Percentiles rank a stretch among this genome's conserved stretches.
These are phyloP conservation scores for Sarcoramphus papa DNA, from an alignment of 2,797 vertebrate species.

Conservation along the genomic window DNA sequence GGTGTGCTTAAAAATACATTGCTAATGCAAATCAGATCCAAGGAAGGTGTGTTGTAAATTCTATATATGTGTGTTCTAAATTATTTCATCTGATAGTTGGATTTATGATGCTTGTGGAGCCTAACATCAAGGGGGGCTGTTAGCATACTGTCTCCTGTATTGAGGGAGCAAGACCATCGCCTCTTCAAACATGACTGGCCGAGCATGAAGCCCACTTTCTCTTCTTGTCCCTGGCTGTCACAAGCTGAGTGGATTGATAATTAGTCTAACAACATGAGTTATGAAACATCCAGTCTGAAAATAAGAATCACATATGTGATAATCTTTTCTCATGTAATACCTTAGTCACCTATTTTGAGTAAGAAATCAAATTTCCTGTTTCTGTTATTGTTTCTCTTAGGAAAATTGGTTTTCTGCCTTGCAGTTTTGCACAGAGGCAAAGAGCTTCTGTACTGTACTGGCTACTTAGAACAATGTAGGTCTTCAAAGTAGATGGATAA, in stretches of 20 bases:
- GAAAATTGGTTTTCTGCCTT: slow-evolving; percentile 19
- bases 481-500: neutral
- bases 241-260: neutral
- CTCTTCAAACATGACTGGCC: neutral
- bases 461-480: slow-evolving; percentile 9
- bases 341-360: neutral
- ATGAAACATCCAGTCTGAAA: slow-evolving; percentile 1
- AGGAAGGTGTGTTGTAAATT: neutral
- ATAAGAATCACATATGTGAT: neutral
- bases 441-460: slow-evolving; percentile 15
- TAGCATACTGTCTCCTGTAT: neutral
- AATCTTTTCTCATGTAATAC: rapidly evolving
- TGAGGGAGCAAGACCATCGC: neutral
- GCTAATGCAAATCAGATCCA: neutral
- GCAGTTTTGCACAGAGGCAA: slow-evolving; percentile 7
- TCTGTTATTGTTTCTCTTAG: neutral
- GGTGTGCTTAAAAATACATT: neutral
- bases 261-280: neutral
- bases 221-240: neutral
- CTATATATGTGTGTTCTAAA: neutral
- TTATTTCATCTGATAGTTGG: neutral
- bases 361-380: slow-evolving; percentile 43
- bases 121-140: neutral
- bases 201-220: neutral
- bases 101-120: neutral